A percentile compares a stretch with the other conserved stretches of the same genome.
phyloP scores from a whole-genome alignment of 30 jellyfish, hydroid and myxozoan genomes.

The Turritopsis dohrnii region DNA sequence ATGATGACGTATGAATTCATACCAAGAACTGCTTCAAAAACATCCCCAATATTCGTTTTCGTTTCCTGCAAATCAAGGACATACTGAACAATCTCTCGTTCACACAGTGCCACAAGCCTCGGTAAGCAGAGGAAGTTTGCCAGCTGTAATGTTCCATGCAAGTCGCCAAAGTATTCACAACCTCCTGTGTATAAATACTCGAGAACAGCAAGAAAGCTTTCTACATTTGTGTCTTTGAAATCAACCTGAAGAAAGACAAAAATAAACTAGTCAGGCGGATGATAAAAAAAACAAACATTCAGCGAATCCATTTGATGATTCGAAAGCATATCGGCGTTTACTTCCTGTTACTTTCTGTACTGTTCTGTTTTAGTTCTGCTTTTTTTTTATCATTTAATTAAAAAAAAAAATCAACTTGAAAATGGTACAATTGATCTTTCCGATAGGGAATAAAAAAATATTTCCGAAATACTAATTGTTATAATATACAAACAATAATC shows the following conservation, averaged over 20 bases:
- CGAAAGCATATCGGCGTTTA: too few relatives aligned
- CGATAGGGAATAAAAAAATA: too few relatives aligned
- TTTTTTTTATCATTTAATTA: too few relatives aligned
- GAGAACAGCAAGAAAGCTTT: slow-evolving; percentile 75
- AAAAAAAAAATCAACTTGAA: too few relatives aligned
- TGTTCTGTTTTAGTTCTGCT: too few relatives aligned
- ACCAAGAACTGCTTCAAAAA: slow-evolving; percentile 61
- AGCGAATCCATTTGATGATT: too few relatives aligned
- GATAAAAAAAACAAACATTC: too few relatives aligned
- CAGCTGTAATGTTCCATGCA: slow-evolving; percentile 55
- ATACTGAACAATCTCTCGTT: slow-evolving; percentile 48
- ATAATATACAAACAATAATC: too few relatives aligned
- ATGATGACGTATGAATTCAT: too few relatives aligned
- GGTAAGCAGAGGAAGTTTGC: slow-evolving; percentile 83
- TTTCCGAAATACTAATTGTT: too few relatives aligned
- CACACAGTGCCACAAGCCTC: slow-evolving; percentile 70
- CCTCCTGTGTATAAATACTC: slow-evolving; percentile 81
- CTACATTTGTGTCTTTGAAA: slow-evolving; percentile 59
- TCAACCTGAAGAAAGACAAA: slow-evolving; percentile 43
- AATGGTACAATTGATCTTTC: too few relatives aligned
- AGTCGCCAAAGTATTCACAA: slow-evolving; percentile 58
- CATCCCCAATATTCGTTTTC: slow-evolving; percentile 23
- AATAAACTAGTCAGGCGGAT: not conserved
- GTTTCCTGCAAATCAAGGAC: slow-evolving; percentile 45
- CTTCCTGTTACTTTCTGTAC: too few relatives aligned